Base-by-base conservation (phyloP, 2,888 invertebrate genomes). In the Hesperia comma region DNA sequence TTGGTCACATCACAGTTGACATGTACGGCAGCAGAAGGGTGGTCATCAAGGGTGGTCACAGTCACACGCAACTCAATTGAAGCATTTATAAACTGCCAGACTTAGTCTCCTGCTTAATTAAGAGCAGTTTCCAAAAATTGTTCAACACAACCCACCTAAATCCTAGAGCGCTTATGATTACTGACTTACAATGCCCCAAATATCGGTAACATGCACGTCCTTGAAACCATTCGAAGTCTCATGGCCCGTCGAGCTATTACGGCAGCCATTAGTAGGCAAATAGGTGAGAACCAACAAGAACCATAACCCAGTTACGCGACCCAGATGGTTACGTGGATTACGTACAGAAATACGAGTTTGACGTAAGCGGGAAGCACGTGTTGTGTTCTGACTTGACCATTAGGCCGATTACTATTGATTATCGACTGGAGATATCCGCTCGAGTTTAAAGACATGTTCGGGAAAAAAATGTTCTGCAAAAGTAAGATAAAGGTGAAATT, bases 231-330 rank as follows among this genome's bases (percentile, higher is more conserved):
- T 26, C 14, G n/a, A 19, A 33, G n/a, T 55, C 46, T 46, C 54
- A 55, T 26, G 12, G 55, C 46, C 37, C 46, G 54, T 17, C 33
- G 26, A 56, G 63, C 63, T 56, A 63, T 63, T 63, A 56, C 55
- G 56, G 49, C 26, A 71, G 69, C 53, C 69, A 75, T 76, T 75
- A 70, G 37, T 68, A 68, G 67, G 72, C 70, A 78, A 81, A 77
- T 79, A 75, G 76, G 71, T 75, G 76, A 74, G 76, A 78, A 77
- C 73, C 75, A 72, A 32, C 57, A 51, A 37, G 51, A 71, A 69
- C 73, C 68, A 60, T 78, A 81, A 80, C 79, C 79, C 71, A 72
- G 70, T 70, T 80, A 26, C 56, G 17, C 37, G 51, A 41, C 53
- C 46, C 56, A 78, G 70, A 71, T 74, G 76, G 75, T 72, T 71